Evolutionary conservation across 2,113 vertebrate genomes (phyloP), one percentile per base, ranked within the genome.

Genomic region (Eolophus roseicapilla): DNA sequence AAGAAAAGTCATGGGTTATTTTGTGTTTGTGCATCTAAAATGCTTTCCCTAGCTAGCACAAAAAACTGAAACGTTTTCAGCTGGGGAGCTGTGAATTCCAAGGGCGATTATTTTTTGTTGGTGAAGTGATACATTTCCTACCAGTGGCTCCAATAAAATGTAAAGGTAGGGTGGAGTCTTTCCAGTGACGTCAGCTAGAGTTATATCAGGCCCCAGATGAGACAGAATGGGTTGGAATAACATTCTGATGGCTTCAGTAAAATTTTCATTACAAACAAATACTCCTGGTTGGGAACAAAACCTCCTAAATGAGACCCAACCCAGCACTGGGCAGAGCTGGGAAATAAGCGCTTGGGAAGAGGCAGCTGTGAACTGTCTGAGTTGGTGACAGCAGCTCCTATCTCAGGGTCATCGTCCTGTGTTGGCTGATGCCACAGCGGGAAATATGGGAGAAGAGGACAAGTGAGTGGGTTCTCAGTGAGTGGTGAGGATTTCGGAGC

Each of bases 161-260:
- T 55, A 41, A 79, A 95, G 82, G 74, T 62, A 52, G 78, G 85
- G 62, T 85, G 90, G 90, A 78, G 46, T 70, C 60, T 63, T 74
- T 15, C 64, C 64, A 67, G 78, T 75, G 87, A 64, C 39, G 9
- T 75, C 65, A 88, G 39, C 17, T 0, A 0, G 37, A 57, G 74
- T 92, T 63, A 1, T 53, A 47, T 50, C 60, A 29, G 70, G 74
- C 70, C 92, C 85, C 39, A 76, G 27, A 29, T 19, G 86, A 63
- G 53, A 44, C 33, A 25, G 64, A 90, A 74, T 2, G 43, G 50
- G 43, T 69, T 91, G 46, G 55, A 75, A 82, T 70, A 53, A 86
- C n/a, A 17, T 88, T 74, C 50, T 80, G 71, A 49, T 68, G 68
- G 47, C 75, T 84, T 90, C 67, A 31, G 44, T 79, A 50, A 76